Base-by-base conservation (phyloP, 2,888 invertebrate species). In the Stenoptilia bipunctidactyla region DNA sequence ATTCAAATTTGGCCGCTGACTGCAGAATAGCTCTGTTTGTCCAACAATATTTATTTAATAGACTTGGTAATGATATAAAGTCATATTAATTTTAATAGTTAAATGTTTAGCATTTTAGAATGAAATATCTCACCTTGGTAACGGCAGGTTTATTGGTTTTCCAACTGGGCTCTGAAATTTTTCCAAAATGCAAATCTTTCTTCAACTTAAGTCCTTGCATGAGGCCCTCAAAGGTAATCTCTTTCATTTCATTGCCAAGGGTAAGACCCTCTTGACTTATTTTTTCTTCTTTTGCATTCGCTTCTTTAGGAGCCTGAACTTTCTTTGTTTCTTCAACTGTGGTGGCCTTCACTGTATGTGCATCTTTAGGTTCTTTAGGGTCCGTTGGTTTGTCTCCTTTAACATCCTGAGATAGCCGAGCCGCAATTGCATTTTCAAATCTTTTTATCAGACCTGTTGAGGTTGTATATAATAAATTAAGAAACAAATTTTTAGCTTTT, bases 91-190 rank as follows among this genome's bases (percentile, higher is more conserved):
- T n/a, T n/a, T n/a, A n/a, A n/a, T n/a, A n/a, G n/a, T n/a, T n/a
- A n/a, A n/a, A n/a, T n/a, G n/a, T n/a, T n/a, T n/a, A n/a, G n/a
- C n/a, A n/a, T n/a, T n/a, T n/a, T n/a, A n/a, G n/a, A n/a, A n/a
- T n/a, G n/a, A 30, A 13, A 37, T 15, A 20, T 41, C 53, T 45
- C 36, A 82, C 83, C 72, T 82, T 80, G n/a, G 72, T 67, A 13
- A 82, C 57, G 1, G 61, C 47, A 20, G 74, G 75, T 41, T 73
- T 77, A 41, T 67, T 72, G 0, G 63, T 52, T 45, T 73, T 82
- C 83, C 82, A 82, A 5, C 61, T 60, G 1, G 66, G 66, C 41
- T 77, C 70, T 0, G 82, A 74, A 39, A 82, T 69, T 49, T 77
- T 76, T 14, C 83, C 83, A 15, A 82, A 67, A 43, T 68, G 70